phyloP scores from a whole-genome alignment of 2,113 vertebrate species.

The Tichodroma muraria region DNA sequence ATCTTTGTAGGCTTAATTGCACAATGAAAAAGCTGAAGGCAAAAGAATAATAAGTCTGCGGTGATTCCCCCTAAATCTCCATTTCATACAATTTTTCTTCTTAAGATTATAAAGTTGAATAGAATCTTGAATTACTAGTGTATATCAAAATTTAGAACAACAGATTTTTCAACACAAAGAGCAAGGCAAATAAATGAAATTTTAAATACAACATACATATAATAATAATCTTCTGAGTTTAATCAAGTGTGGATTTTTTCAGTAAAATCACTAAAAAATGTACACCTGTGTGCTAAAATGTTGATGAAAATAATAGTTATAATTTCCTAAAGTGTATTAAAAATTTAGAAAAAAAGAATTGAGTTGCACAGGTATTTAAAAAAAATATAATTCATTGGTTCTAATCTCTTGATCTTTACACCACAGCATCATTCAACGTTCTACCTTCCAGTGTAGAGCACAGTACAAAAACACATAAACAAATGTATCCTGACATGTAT shows the following conservation, averaged over 20 bases:
- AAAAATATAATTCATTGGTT: neutral
- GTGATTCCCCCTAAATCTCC: neutral
- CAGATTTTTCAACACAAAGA: neutral
- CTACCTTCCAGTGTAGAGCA: neutral
- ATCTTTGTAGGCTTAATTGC: neutral
- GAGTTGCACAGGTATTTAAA: neutral
- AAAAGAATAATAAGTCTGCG: neutral
- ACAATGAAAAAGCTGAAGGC: neutral
- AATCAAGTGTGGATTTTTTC: neutral
- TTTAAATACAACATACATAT: neutral
- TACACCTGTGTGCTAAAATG: neutral
- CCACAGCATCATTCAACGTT: neutral
- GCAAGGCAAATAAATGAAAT: neutral
- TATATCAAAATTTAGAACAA: neutral
- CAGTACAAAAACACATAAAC: neutral
- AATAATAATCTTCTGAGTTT: neutral
- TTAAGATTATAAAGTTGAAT: neutral
- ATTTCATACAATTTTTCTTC: neutral
- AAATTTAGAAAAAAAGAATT: neutral
- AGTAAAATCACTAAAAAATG: neutral
- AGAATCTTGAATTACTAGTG: neutral
- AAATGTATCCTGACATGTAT: neutral
- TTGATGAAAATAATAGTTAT: neutral
- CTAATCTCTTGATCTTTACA: neutral
- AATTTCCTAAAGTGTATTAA: neutral